These are phyloP conservation scores for Nycticorax nycticorax DNA, from an alignment of 2,113 vertebrate genomes.

Conservation along the genomic window DNA sequence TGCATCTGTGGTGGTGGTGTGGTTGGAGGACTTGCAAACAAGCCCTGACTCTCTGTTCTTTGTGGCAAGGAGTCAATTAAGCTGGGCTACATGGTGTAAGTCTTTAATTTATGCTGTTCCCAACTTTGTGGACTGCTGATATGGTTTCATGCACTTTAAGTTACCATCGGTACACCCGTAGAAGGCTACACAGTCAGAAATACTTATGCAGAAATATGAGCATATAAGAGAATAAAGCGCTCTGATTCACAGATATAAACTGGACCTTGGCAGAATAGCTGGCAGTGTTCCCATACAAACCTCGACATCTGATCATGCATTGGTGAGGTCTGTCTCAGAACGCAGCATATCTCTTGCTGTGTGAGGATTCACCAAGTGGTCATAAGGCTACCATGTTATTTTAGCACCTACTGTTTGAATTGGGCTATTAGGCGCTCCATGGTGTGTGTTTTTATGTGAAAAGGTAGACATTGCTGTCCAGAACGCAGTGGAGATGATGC, in stretches of 20 bases:
- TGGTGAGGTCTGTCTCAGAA: not conserved
- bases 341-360: rapidly evolving
- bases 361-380: not conserved
- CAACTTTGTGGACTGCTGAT: not conserved
- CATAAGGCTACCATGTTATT: not conserved
- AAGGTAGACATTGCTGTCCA: not conserved
- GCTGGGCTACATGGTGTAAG: not conserved
- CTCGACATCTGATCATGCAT: rapidly evolving
- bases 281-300: not conserved
- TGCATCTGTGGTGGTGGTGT: not conserved
- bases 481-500: not conserved
- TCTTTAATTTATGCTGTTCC: not conserved
- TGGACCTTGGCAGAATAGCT: not conserved
- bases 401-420: not conserved
- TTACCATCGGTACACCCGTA: not conserved
- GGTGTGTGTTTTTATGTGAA: not conserved
- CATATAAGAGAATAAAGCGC: not conserved
- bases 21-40: not conserved
- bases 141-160: not conserved
- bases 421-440: not conserved
- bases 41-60: not conserved
- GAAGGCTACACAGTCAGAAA: not conserved
- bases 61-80: not conserved
- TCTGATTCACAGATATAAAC: not conserved
- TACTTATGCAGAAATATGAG: not conserved